Evolutionary conservation across 2,888 invertebrate genomes (phyloP).

Genomic region (Drosophila quasianomalipes): DNA sequence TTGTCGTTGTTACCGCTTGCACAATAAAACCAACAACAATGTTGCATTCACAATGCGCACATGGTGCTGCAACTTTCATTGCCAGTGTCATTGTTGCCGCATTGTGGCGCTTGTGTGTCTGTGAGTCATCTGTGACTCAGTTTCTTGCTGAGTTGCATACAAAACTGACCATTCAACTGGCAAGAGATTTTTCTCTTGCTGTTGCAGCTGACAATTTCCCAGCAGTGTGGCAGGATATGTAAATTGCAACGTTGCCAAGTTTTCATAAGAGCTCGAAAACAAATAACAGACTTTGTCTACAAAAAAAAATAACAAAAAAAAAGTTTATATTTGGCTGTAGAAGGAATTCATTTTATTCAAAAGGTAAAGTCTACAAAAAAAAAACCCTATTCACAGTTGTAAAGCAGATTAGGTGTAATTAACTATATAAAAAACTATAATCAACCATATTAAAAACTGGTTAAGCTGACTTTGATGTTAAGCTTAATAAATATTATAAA

Average conservation of each 20-base stretch:
- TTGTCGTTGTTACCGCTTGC: constrained; percentile 63
- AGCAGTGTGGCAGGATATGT: constrained; percentile 14
- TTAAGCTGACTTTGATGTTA: neutral
- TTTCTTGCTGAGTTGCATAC: constrained; percentile 59
- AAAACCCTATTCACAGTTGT: neutral
- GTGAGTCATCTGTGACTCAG: constrained; percentile 40
- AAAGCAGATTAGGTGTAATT: neutral
- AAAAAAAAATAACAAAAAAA: neutral
- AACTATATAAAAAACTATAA: neutral
- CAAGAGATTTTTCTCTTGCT: constrained; percentile 41
- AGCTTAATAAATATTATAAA: neutral
- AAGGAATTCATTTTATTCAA: neutral
- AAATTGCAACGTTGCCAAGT: constrained; percentile 21
- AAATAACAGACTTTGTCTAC: neutral
- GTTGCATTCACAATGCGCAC: constrained; percentile 53
- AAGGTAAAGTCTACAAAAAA: neutral
- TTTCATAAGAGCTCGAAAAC: neutral
- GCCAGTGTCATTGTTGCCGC: constrained; percentile 76
- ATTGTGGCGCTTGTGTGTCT: constrained; percentile 22
- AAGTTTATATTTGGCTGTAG: fast-evolving
- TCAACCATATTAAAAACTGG: neutral
- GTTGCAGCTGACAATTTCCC: constrained; percentile 35
- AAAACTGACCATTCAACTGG: constrained; percentile 74
- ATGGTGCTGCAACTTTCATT: constrained; percentile 72
- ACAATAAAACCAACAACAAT: constrained; percentile 52